A percentile compares a stretch with the other conserved stretches of the same genome.
Evolutionary conservation across 2,113 vertebrate genomes (phyloP).

Genomic region (Tragelaphus strepsiceros): DNA sequence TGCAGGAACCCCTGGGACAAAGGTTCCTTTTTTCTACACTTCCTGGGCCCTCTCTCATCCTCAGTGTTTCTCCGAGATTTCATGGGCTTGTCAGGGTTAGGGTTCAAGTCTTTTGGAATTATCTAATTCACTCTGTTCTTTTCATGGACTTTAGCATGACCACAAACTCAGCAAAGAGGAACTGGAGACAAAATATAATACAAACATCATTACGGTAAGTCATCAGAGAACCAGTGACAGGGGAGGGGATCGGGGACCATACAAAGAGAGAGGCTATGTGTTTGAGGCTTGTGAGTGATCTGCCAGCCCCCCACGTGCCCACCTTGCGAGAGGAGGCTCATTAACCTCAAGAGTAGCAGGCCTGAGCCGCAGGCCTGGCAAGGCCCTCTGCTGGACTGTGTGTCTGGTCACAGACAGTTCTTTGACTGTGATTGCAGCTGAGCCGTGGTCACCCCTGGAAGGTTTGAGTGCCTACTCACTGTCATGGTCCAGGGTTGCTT

Average conservation of each 20-base stretch:
- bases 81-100: background rate
- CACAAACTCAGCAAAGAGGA: constrained; percentile 80
- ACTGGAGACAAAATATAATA: constrained; percentile 81
- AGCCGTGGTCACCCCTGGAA: background rate
- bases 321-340: background rate
- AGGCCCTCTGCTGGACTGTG: background rate
- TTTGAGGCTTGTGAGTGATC: background rate
- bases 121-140: background rate
- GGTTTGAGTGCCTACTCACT: background rate
- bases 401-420: background rate
- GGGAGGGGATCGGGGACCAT: background rate
- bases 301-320: background rate
- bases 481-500: background rate
- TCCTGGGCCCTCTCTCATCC: background rate
- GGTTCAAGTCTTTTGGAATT: background rate
- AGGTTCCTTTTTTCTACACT: background rate
- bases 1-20: background rate
- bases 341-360: background rate
- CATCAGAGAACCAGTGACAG: fast-evolving
- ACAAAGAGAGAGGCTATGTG: background rate
- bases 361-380: background rate
- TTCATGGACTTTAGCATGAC: constrained; percentile 77
- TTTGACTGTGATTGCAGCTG: background rate
- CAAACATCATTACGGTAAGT: constrained; percentile 80
- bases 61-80: background rate